Conservation (phyloP, 2,797 vertebrate species). For the Neopelma chrysocephalum region DNA sequence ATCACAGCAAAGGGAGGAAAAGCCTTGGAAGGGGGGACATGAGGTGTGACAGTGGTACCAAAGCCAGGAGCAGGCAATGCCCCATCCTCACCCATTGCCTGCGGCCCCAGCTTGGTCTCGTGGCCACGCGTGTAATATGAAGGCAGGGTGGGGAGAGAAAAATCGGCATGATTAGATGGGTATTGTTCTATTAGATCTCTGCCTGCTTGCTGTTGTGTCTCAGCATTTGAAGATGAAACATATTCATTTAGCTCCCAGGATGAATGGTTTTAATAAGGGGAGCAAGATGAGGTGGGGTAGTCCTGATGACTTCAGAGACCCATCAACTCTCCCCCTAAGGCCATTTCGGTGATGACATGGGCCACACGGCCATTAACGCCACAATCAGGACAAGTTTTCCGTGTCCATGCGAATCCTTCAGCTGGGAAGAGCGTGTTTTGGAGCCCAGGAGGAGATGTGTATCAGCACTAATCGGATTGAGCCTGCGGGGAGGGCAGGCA, state of each 20-base stretch:
- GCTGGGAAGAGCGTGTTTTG: slow-evolving; percentile 57
- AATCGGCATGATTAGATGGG: slow-evolving; percentile 66
- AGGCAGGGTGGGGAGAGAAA: slow-evolving; percentile 24
- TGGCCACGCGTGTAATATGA: not conserved
- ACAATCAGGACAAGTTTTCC: slow-evolving; percentile 71
- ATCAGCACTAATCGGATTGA: slow-evolving; percentile 73
- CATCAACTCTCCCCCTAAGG: slow-evolving; percentile 77
- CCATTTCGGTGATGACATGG: slow-evolving; percentile 75
- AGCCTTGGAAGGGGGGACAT: not conserved
- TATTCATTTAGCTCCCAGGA: slow-evolving; percentile 86
- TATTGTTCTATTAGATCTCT: slow-evolving; percentile 66
- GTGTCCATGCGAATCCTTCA: slow-evolving; percentile 61
- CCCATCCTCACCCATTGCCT: not conserved
- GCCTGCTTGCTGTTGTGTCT: slow-evolving; percentile 72
- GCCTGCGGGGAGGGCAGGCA: slow-evolving; percentile 29
- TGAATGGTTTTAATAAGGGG: slow-evolving; percentile 93
- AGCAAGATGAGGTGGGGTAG: slow-evolving; percentile 78
- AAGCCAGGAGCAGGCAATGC: not conserved
- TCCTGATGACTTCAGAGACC: slow-evolving; percentile 82
- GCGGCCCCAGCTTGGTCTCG: not conserved
- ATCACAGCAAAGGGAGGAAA: not conserved
- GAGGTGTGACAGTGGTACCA: not conserved
- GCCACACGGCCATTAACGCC: slow-evolving; percentile 70
- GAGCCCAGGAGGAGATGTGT: slow-evolving; percentile 70
- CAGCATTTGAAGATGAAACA: slow-evolving; percentile 82